Evolutionary conservation across 2,113 vertebrate genomes (phyloP).

Genomic region (Triplophysa siluroides): DNA sequence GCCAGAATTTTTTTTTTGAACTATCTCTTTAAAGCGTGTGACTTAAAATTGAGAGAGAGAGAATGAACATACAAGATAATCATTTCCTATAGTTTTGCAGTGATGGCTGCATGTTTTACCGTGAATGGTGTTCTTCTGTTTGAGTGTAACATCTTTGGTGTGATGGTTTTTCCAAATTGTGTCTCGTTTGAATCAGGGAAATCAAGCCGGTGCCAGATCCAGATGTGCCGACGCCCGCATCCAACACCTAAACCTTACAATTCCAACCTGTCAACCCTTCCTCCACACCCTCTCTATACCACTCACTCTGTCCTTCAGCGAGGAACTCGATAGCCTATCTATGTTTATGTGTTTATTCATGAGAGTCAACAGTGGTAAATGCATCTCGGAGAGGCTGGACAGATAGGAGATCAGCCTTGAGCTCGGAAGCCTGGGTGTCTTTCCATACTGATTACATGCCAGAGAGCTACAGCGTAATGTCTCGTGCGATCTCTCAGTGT

Average conservation of each 20-base stretch:
- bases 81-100: background rate
- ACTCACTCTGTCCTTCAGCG: background rate
- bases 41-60: too few relatives aligned
- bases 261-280: slow-evolving; percentile 1
- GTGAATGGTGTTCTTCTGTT: background rate
- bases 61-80: too few relatives aligned
- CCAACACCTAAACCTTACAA: slow-evolving; percentile 31
- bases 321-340: background rate
- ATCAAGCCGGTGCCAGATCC: slow-evolving; percentile 23
- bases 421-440: slow-evolving; percentile 27
- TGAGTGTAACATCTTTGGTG: slow-evolving; percentile 13
- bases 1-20: too few relatives aligned
- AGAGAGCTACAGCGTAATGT: slow-evolving; percentile 35
- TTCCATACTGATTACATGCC: slow-evolving; percentile 35
- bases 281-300: background rate
- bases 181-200: slow-evolving; percentile 21
- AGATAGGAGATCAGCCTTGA: slow-evolving; percentile 22
- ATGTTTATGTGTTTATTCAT: slow-evolving; percentile 30
- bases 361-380: slow-evolving; percentile 13
- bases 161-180: slow-evolving; percentile 25
- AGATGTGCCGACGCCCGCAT: slow-evolving; percentile 25
- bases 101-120: background rate
- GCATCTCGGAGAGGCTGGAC: background rate
- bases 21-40: too few relatives aligned
- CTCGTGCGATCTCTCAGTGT: slow-evolving; percentile 16